Percentiles rank a stretch among this genome's conserved stretches.
These are phyloP conservation scores for Mus spretus DNA, from an alignment of 2,797 vertebrate genomes.

Conservation along the genomic window DNA sequence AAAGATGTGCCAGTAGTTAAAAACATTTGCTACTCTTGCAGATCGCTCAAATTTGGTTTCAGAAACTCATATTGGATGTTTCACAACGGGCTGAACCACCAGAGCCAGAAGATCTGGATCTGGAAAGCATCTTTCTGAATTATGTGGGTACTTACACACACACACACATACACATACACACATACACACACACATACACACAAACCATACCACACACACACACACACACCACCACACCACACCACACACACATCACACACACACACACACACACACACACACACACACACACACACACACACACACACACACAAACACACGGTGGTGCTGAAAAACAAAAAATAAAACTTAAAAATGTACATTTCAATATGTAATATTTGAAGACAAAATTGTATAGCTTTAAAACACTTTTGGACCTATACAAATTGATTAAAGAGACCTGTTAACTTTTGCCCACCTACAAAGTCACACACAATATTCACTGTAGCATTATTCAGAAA, in stretches of 20 bases:
- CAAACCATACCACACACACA: background rate
- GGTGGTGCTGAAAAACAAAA: too few relatives aligned
- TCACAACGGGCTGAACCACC: background rate
- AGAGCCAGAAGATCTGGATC: background rate
- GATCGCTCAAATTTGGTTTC: background rate
- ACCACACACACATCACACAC: background rate
- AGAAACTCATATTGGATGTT: background rate
- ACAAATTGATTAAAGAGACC: background rate
- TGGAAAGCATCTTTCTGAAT: background rate
- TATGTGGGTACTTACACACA: background rate
- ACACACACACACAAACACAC: background rate
- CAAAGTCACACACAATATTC: background rate
- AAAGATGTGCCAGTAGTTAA: background rate
- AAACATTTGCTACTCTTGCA: background rate
- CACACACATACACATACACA: background rate
- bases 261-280: background rate
- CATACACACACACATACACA: background rate
- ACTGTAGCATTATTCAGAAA: slow-evolving; percentile 26
- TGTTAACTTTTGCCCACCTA: background rate
- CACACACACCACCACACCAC: background rate
- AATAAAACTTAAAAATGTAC: background rate
- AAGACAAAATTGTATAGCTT: slow-evolving; percentile 36
- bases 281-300: background rate
- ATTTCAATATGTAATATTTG: slow-evolving; percentile 47
- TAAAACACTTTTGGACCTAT: background rate